These are phyloP conservation scores for Papilio protenor DNA, from an alignment of 2,888 invertebrate genomes.

Conservation along the genomic window DNA sequence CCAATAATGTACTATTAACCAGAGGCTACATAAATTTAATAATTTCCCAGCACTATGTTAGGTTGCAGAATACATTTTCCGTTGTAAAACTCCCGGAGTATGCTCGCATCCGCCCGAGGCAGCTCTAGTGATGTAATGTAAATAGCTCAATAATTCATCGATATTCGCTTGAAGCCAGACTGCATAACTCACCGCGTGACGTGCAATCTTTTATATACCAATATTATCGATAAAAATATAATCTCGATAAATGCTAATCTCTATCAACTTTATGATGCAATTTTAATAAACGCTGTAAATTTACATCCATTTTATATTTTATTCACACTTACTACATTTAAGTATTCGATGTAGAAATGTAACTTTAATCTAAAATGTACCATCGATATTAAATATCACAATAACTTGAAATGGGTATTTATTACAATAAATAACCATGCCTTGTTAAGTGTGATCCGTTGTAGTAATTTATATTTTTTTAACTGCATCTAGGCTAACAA, in stretches of 20 bases:
- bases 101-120: conserved; percentile 36
- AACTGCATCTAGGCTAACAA: no score
- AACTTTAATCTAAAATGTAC: not conserved
- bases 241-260: not conserved
- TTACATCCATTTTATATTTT: not conserved
- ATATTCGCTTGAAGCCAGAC: conserved; percentile 71
- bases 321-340: not conserved
- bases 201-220: conserved; percentile 34
- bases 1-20: not conserved
- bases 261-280: not conserved
- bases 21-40: conserved; percentile 8
- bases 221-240: conserved; percentile 37
- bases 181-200: conserved; percentile 68
- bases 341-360: not conserved
- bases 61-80: conserved; percentile 36
- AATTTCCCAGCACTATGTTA: conserved; percentile 20
- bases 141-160: conserved; percentile 78
- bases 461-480: no score
- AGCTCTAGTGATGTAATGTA: conserved; percentile 66
- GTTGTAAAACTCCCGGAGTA: conserved; percentile 38
- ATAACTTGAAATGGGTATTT: not conserved
- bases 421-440: no score
- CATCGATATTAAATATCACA: not conserved
- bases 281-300: not conserved
- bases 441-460: no score